Evolutionary conservation across 2,888 invertebrate species (phyloP).

Genomic region (Octonoba sinensis): DNA sequence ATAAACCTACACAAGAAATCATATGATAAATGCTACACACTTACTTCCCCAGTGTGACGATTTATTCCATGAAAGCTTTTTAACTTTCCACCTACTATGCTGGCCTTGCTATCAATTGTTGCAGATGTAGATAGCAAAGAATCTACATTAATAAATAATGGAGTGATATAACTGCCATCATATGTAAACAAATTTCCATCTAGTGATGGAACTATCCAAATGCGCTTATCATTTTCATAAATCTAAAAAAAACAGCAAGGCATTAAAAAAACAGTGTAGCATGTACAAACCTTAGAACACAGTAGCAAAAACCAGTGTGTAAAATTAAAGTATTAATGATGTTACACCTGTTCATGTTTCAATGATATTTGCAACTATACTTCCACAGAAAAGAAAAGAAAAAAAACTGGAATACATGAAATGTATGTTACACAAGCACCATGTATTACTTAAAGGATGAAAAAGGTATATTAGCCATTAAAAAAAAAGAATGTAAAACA

Average conservation of each 20-base stretch:
- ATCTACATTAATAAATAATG: slow-evolving; percentile 88
- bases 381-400: too few species aligned
- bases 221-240: slow-evolving; percentile 86
- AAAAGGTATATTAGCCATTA: too few species aligned
- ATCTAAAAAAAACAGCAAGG: slow-evolving; percentile 74
- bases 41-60: slow-evolving; percentile 77
- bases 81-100: slow-evolving; percentile 82
- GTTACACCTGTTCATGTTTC: too few species aligned
- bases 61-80: slow-evolving; percentile 88
- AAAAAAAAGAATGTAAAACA: too few species aligned
- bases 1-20: background rate
- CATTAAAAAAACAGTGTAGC: background rate
- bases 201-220: slow-evolving; percentile 91
- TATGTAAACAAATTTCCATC: slow-evolving; percentile 85
- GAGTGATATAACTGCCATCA: slow-evolving; percentile 88
- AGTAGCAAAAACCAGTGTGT: too few species aligned
- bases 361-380: too few species aligned
- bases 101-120: slow-evolving; percentile 76
- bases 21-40: background rate
- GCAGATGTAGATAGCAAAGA: slow-evolving; percentile 85
- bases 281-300: too few species aligned
- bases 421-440: too few species aligned
- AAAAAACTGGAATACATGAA: too few species aligned
- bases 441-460: too few species aligned
- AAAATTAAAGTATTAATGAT: too few species aligned